These are phyloP conservation scores for Gymnothorax javanicus DNA, from an alignment of 2,797 vertebrate genomes.

Conservation along the genomic window DNA sequence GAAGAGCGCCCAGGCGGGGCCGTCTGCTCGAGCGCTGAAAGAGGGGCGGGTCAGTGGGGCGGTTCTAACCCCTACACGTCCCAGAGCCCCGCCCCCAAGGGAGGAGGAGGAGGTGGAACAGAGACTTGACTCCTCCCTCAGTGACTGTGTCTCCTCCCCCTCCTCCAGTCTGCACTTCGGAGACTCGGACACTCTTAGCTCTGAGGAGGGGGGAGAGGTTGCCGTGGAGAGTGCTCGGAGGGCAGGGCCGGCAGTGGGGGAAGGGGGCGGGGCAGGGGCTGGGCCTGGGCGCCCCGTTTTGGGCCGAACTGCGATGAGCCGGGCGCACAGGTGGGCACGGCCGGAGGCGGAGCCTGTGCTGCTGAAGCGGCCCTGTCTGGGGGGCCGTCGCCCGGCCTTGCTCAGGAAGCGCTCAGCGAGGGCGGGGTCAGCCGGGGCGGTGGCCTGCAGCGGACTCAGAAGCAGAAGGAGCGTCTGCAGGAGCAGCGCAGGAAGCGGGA, in stretches of 20 bases:
- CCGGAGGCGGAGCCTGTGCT: slow-evolving; percentile 86
- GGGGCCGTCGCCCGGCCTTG: slow-evolving; percentile 70
- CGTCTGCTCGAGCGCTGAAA: slow-evolving; percentile 89
- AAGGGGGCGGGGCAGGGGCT: slow-evolving; percentile 45
- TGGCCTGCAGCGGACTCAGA: slow-evolving; percentile 82
- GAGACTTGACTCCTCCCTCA: slow-evolving; percentile 89
- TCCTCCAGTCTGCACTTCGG: slow-evolving; percentile 95
- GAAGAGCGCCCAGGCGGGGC: slow-evolving; percentile 96
- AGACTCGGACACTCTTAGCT: slow-evolving; percentile 95
- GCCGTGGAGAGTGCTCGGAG: slow-evolving; percentile 53
- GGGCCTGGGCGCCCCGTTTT: slow-evolving; percentile 40
- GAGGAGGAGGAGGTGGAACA: slow-evolving; percentile 87
- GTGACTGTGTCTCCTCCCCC: slow-evolving; percentile 94
- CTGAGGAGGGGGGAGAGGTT: slow-evolving; percentile 84
- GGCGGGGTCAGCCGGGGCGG: slow-evolving; percentile 70
- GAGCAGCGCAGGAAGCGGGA: slow-evolving; percentile 95
- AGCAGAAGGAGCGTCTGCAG: slow-evolving; percentile 92
- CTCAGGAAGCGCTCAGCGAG: slow-evolving; percentile 93
- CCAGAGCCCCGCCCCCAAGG: slow-evolving; percentile 80
- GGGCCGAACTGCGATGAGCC: slow-evolving; percentile 81
- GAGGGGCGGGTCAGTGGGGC: slow-evolving; percentile 75
- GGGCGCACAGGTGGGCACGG: slow-evolving; percentile 90
- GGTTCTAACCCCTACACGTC: slow-evolving; percentile 66
- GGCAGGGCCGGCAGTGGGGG: slow-evolving; percentile 42
- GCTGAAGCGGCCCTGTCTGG: slow-evolving; percentile 91